Evolutionary conservation across 2,113 vertebrate species (phyloP).

Genomic region (Lates calcarifer): DNA sequence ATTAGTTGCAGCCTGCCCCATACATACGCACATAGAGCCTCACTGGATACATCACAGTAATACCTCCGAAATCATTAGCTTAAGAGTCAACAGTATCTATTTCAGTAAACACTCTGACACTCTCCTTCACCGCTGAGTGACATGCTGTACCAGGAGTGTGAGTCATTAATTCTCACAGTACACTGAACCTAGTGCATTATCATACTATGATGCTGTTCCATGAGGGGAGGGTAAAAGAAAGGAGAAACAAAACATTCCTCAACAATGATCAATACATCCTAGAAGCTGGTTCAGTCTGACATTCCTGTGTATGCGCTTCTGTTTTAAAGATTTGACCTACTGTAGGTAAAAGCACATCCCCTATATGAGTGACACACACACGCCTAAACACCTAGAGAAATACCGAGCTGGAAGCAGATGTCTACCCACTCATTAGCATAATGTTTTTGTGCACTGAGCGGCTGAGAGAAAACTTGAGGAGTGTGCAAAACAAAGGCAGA

Average conservation of each 20-base stretch:
- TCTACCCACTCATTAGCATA: conserved; percentile 79
- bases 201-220: conserved; percentile 40
- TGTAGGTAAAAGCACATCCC: conserved; percentile 39
- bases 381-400: conserved; percentile 50
- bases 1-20: conserved; percentile 9
- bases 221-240: conserved; percentile 20
- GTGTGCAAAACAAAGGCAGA: conserved; percentile 81
- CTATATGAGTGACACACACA: conserved; percentile 53
- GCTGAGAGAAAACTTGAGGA: conserved; percentile 69
- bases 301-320: background rate
- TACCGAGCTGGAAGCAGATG: conserved; percentile 79
- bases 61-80: conserved; percentile 8
- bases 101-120: conserved; percentile 26
- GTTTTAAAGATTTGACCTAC: conserved; percentile 44
- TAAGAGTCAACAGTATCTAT: conserved; percentile 16
- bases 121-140: conserved; percentile 39
- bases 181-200: conserved; percentile 48
- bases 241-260: conserved; percentile 30
- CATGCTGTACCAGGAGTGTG: conserved; percentile 6
- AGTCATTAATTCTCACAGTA: conserved; percentile 49
- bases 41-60: conserved; percentile 11
- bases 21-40: conserved; percentile 7
- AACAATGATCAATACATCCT: conserved; percentile 16
- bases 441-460: conserved; percentile 77
- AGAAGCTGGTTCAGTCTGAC: conserved; percentile 17